Percentiles rank a stretch among this genome's conserved stretches.
phyloP scores from a whole-genome alignment of 1,140 invertebrate species.

The Delia radicum region DNA sequence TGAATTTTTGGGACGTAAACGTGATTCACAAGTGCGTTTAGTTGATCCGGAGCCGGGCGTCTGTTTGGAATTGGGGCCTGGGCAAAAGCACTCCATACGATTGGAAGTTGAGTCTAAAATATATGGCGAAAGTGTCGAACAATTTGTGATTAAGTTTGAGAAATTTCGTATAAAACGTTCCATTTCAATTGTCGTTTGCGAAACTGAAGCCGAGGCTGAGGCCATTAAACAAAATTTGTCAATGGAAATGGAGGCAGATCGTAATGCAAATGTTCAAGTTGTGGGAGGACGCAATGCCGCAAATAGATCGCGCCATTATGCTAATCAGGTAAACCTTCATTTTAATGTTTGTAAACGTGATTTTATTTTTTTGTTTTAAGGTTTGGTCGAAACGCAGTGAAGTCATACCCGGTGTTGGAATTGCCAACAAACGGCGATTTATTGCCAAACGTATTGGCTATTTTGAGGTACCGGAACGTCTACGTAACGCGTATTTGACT shows the following conservation, averaged over 20 bases:
- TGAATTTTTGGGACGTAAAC: conserved; percentile 42
- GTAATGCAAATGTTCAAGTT: neutral
- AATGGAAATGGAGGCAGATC: neutral
- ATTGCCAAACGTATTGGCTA: conserved; percentile 55
- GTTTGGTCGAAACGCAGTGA: conserved; percentile 41
- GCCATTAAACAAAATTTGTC: neutral
- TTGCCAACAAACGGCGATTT: conserved; percentile 56
- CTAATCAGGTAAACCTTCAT: conserved; percentile 33
- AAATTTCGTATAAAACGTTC: conserved; percentile 50
- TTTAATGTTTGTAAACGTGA: too few relatives aligned
- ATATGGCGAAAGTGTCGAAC: conserved; percentile 62
- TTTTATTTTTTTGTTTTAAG: neutral
- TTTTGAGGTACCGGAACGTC: conserved; percentile 62
- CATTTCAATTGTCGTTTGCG: conserved; percentile 52
- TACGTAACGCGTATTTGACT: conserved; percentile 59
- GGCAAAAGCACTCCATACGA: conserved; percentile 1
- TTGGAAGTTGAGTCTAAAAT: conserved; percentile 55
- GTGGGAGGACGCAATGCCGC: conserved; percentile 12
- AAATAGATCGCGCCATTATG: conserved; percentile 39
- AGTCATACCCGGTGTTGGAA: conserved; percentile 62
- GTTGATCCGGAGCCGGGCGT: neutral
- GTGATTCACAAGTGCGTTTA: conserved; percentile 46
- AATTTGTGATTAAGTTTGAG: conserved; percentile 62
- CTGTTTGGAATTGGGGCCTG: neutral
- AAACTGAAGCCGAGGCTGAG: conserved; percentile 27